Percentiles rank a stretch among this genome's conserved stretches.
These are phyloP conservation scores for Brevimyrus niger DNA, from an alignment of 2,113 vertebrate species.

Conservation along the genomic window DNA sequence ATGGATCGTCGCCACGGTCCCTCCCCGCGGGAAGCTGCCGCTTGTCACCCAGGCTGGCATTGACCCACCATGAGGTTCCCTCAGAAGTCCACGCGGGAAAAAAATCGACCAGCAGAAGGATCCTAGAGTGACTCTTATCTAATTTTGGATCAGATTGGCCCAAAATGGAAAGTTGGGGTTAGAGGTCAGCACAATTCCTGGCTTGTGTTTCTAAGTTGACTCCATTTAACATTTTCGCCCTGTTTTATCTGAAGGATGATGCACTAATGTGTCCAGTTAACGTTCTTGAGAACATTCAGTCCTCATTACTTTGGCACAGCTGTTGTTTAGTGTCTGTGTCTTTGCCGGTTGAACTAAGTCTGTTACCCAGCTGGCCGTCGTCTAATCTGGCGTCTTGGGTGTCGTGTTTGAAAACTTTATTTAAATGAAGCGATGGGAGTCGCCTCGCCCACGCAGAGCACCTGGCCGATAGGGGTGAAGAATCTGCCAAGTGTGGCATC, in stretches of 20 bases:
- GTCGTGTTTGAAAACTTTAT: background rate
- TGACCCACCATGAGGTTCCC: background rate
- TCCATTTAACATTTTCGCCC: background rate
- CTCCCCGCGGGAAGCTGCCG: background rate
- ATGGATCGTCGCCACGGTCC: background rate
- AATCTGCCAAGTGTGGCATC: background rate
- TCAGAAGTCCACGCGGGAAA: background rate
- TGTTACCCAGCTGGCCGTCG: background rate
- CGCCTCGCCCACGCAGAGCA: background rate
- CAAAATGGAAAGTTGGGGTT: background rate
- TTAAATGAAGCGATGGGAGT: background rate
- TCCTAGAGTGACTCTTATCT: background rate
- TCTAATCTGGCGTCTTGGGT: background rate
- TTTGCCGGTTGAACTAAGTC: background rate
- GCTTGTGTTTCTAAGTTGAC: background rate
- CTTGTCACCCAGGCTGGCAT: background rate
- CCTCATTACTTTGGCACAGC: background rate
- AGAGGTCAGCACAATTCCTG: background rate
- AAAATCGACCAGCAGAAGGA: background rate
- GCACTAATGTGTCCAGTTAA: background rate
- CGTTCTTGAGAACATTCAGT: background rate
- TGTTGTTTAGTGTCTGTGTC: conserved; percentile 3
- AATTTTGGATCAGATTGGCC: background rate
- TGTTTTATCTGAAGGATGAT: background rate
- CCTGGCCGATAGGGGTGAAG: background rate